phyloP scores from a whole-genome alignment of 2,113 vertebrate genomes.

The Carlito syrichta region DNA sequence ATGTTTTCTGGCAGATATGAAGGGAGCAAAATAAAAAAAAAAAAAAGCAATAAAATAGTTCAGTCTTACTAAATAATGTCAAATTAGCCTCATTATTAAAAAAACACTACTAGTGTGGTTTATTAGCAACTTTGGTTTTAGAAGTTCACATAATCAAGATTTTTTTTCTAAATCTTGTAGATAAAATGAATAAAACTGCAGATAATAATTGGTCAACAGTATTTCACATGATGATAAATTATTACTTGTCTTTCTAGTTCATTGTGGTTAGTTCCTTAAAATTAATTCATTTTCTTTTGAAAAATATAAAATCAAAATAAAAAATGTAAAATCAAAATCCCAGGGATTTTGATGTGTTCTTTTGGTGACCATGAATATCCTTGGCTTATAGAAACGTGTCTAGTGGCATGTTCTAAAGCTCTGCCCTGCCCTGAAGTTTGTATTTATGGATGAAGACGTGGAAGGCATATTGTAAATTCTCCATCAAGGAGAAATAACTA shows the following conservation, averaged over 20 bases:
- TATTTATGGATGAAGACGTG: background rate
- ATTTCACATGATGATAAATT: background rate
- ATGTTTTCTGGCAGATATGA: background rate
- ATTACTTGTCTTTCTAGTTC: background rate
- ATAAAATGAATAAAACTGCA: background rate
- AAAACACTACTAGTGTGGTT: background rate
- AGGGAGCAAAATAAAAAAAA: too few relatives aligned
- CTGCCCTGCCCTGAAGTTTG: background rate
- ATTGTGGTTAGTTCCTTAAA: background rate
- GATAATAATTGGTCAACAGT: background rate
- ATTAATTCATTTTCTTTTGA: background rate
- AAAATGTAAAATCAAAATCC: too few relatives aligned
- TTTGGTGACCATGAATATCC: background rate
- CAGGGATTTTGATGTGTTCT: background rate
- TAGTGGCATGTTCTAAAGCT: background rate
- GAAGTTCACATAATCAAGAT: background rate
- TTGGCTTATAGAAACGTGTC: background rate
- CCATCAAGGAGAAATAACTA: background rate
- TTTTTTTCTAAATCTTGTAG: background rate
- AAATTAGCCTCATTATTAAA: background rate
- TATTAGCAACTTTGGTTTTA: constrained; percentile 8
- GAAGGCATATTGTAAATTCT: background rate
- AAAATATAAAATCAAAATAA: constrained; percentile 34
- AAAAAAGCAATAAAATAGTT: background rate
- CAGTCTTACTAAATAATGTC: background rate